Conservation (phyloP, 2,113 vertebrate species). For the Benitochromis conjunctus region DNA sequence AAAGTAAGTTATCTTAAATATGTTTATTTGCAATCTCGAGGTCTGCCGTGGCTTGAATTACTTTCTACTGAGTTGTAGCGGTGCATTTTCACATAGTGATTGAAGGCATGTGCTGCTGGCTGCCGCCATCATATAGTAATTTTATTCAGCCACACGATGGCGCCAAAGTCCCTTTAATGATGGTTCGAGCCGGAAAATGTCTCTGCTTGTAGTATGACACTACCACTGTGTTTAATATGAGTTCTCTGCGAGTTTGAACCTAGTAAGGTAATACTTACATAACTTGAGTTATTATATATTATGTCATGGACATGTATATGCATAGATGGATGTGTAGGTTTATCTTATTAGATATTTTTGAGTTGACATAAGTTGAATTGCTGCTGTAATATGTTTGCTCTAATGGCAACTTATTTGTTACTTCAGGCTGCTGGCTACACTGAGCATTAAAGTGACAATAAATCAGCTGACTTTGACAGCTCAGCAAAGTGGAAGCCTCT, state of each 20-base stretch:
- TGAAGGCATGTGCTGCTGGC: not conserved
- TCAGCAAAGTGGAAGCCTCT: not conserved
- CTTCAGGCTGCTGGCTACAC: not conserved
- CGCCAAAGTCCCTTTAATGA: not conserved
- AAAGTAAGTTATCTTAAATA: not conserved
- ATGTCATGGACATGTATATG: rapidly evolving
- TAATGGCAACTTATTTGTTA: not conserved
- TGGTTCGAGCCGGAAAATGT: rapidly evolving
- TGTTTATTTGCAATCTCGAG: not conserved
- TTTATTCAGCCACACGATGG: not conserved
- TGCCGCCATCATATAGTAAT: not conserved
- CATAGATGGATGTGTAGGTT: rapidly evolving
- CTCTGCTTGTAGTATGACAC: not conserved
- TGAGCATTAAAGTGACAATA: not conserved
- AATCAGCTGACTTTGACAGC: not conserved
- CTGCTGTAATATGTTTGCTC: not conserved
- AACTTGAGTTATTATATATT: rapidly evolving
- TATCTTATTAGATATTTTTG: not conserved
- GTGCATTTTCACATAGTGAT: not conserved
- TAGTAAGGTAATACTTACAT: not conserved
- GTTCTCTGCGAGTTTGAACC: not conserved
- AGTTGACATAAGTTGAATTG: not conserved
- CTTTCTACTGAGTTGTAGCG: not conserved
- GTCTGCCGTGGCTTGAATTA: not conserved
- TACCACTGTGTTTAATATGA: not conserved